A percentile compares a stretch with the other conserved stretches of the same genome.
Evolutionary conservation across 2,888 invertebrate genomes (phyloP).

Genomic region (Willowsia nigromaculata): DNA sequence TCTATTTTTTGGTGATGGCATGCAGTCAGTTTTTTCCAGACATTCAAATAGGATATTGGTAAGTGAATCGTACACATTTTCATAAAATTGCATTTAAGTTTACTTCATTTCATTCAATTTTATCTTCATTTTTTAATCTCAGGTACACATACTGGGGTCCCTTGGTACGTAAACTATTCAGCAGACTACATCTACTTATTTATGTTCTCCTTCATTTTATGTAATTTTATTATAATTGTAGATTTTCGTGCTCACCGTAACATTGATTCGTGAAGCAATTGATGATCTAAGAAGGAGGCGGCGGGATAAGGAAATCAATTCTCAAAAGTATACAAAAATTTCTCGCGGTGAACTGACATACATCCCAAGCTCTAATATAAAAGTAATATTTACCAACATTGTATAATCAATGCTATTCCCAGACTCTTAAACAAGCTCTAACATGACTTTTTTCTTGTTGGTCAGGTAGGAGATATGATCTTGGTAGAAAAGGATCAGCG

Average conservation of each 20-base stretch:
- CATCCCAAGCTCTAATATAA: slow-evolving; percentile 92
- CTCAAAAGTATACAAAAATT: slow-evolving; percentile 93
- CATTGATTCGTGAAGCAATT: slow-evolving; percentile 96
- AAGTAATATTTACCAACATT: slow-evolving; percentile 81
- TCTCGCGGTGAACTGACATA: slow-evolving; percentile 82
- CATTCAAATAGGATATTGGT: slow-evolving; percentile 96
- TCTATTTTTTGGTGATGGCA: slow-evolving; percentile 99
- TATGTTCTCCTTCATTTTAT: neutral
- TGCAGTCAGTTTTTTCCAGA: slow-evolving; percentile 97
- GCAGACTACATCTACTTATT: neutral
- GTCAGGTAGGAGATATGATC: slow-evolving; percentile 77
- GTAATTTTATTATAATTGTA: slow-evolving; percentile 78
- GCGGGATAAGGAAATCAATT: slow-evolving; percentile 97
- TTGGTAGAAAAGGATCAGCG: slow-evolving; percentile 95
- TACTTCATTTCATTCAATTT: neutral
- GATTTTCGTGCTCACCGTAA: slow-evolving; percentile 97
- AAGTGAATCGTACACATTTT: neutral
- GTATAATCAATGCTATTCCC: neutral
- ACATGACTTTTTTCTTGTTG: neutral
- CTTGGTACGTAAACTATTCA: slow-evolving; percentile 84
- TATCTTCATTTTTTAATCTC: slow-evolving; percentile 80
- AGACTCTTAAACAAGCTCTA: neutral
- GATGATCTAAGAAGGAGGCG: slow-evolving; percentile 96
- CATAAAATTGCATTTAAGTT: neutral
- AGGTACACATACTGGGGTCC: slow-evolving; percentile 99